Evolutionary conservation across 2,888 invertebrate genomes (phyloP), one percentile per base, ranked within the genome.

Genomic region (Amaurobius ferox): DNA sequence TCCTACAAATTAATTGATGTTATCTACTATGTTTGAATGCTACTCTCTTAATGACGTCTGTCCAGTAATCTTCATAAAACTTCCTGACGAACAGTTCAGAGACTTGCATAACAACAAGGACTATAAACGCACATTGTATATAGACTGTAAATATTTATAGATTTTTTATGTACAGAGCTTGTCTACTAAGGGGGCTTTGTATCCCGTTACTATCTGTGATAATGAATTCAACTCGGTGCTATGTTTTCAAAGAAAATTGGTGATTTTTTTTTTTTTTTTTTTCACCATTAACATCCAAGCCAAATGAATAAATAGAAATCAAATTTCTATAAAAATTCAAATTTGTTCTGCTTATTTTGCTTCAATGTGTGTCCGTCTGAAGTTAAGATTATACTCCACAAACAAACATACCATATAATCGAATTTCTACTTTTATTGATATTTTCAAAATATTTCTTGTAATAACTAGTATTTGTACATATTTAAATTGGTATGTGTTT

Each of bases 171-270:
- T 23, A 1, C 11, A 23, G 55, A 55, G 55, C 55, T 55, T 55
- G 55, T 55, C 55, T 55, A 55, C 55, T 11, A 5, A 23, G 55
- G 23, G 55, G 23, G 55, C 55, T 23, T 5, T 3, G 16, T 23
- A n/a, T 66, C 44, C 30, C 30, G 39, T 28, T 23, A 13, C 55
- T n/a, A 66, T n/a, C 61, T 78, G 78, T 78, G 68, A 61, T 77
- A 78, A 66, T 29, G 71, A 77, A 79, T 79, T 23, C 19, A n/a
- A 23, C 66, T 66, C 79, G 79, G 79, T 79, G 79, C 79, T 79
- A 79, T 79, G 72, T 72, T 79, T 29, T 30, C n/a, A n/a, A n/a
- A n/a, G n/a, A n/a, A n/a, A 13, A n/a, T n/a, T n/a, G n/a, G n/a
- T n/a, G n/a, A n/a, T n/a, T n/a, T n/a, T n/a, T n/a, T n/a, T n/a